Percentiles rank a stretch among this genome's conserved stretches.
These are phyloP conservation scores for Agriopis marginaria DNA, from an alignment of 2,888 invertebrate species.

Conservation along the genomic window DNA sequence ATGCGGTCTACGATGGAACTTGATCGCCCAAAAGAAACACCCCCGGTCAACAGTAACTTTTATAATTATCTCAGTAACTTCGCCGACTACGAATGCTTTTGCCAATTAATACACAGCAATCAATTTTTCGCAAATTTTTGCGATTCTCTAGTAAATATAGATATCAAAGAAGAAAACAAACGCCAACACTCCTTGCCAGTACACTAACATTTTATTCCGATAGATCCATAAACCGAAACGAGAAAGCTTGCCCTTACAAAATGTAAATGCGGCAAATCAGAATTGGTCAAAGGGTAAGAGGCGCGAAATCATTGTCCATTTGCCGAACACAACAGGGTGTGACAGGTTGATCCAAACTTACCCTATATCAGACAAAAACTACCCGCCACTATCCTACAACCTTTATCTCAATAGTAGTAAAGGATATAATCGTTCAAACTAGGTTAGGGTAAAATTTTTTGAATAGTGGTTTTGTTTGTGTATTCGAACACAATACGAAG, in stretches of 20 bases:
- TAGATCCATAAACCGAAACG: slow-evolving; percentile 41
- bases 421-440: slow-evolving; percentile 44
- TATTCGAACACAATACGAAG: slow-evolving; percentile 81
- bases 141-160: not conserved
- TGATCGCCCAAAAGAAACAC: too few relatives aligned
- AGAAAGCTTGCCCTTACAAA: slow-evolving; percentile 52
- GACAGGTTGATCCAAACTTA: slow-evolving; percentile 55
- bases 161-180: not conserved
- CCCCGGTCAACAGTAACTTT: too few relatives aligned
- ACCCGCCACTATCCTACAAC: not conserved
- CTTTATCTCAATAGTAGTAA: slow-evolving; percentile 19
- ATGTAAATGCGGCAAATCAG: slow-evolving; percentile 67
- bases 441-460: slow-evolving; percentile 39
- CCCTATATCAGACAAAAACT: slow-evolving; percentile 31
- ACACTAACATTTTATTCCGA: slow-evolving; percentile 32
- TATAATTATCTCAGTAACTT: too few relatives aligned
- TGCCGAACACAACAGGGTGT: slow-evolving; percentile 62
- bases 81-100: too few relatives aligned
- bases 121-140: too few relatives aligned
- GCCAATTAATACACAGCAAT: too few relatives aligned
- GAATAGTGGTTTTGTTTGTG: slow-evolving; percentile 49
- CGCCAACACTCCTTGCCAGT: not conserved
- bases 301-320: slow-evolving; percentile 70
- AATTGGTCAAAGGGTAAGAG: slow-evolving; percentile 71
- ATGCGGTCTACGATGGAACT: too few relatives aligned